phyloP scores from a whole-genome alignment of 2,888 invertebrate species.

The Tanaodytes sp. region DNA sequence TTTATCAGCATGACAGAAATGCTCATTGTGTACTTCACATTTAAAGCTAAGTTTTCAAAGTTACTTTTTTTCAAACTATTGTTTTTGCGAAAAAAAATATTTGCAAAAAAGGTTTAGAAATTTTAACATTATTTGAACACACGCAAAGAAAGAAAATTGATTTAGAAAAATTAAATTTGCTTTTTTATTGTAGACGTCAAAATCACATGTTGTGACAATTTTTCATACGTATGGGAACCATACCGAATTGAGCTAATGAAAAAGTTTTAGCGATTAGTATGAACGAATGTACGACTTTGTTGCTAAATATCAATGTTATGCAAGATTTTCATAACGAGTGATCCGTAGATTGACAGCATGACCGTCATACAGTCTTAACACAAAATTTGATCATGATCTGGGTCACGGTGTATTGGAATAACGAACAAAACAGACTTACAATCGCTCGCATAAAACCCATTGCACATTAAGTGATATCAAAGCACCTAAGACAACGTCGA shows the following conservation, averaged over 20 bases:
- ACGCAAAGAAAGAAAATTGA: conserved; percentile 1
- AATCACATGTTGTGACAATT: conserved; percentile 34
- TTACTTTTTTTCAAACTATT: no score
- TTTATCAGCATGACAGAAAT: no score
- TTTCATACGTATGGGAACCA: neutral
- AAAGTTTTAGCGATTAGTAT: no score
- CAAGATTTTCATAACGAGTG: conserved; percentile 37
- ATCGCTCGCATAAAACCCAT: conserved; percentile 17
- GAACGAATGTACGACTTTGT: conserved; percentile 1
- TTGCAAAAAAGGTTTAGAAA: no score
- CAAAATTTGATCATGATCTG: conserved; percentile 33
- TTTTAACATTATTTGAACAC: no score
- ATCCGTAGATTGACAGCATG: conserved; percentile 43
- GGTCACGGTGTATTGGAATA: conserved; percentile 42
- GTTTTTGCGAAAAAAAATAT: conserved; percentile 7
- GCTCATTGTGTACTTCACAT: no score
- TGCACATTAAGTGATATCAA: conserved; percentile 28
- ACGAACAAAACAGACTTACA: conserved; percentile 41
- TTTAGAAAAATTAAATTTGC: conserved; percentile 1
- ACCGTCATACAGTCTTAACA: conserved; percentile 26
- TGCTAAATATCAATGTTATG: neutral
- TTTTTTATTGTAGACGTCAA: conserved; percentile 24
- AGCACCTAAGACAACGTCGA: conserved; percentile 17
- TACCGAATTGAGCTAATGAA: no score
- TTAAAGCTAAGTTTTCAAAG: no score